Evolutionary conservation across 2,797 vertebrate genomes (phyloP).

Genomic region (Myripristis murdjan): DNA sequence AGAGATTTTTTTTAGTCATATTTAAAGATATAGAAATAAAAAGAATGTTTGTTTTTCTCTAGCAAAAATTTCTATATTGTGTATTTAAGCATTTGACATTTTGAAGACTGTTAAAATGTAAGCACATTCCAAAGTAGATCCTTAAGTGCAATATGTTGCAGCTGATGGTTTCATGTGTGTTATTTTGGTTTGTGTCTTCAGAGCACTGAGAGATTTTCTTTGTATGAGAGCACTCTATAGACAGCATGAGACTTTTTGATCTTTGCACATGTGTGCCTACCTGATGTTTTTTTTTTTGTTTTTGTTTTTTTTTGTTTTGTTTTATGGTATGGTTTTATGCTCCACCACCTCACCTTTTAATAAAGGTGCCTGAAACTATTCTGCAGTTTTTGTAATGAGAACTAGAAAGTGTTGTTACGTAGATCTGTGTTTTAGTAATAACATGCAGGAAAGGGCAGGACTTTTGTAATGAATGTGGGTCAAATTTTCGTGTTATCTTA

Average conservation of each 20-base stretch:
- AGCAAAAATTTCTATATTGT: constrained; percentile 60
- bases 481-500: neutral
- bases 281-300: constrained; percentile 87
- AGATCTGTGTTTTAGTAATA: neutral
- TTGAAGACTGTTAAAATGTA: constrained; percentile 35
- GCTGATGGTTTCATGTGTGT: constrained; percentile 72
- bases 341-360: constrained; percentile 92
- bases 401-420: neutral
- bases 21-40: constrained; percentile 71
- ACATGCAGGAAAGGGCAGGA: too few species aligned
- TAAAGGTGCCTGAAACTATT: constrained; percentile 87
- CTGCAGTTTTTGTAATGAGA: constrained; percentile 36
- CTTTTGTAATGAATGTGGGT: neutral
- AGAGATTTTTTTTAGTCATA: constrained; percentile 68
- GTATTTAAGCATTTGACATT: constrained; percentile 73
- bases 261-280: constrained; percentile 88
- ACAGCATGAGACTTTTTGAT: constrained; percentile 79
- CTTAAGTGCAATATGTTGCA: constrained; percentile 89
- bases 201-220: constrained; percentile 82
- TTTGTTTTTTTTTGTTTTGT: too few species aligned
- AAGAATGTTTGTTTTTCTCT: constrained; percentile 58
- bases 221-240: constrained; percentile 82
- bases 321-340: constrained; percentile 82
- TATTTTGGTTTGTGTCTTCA: constrained; percentile 73
- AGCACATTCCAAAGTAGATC: constrained; percentile 81